Evolutionary conservation across 2,888 invertebrate genomes (phyloP).

Genomic region (Dryocosmus kuriphilus): DNA sequence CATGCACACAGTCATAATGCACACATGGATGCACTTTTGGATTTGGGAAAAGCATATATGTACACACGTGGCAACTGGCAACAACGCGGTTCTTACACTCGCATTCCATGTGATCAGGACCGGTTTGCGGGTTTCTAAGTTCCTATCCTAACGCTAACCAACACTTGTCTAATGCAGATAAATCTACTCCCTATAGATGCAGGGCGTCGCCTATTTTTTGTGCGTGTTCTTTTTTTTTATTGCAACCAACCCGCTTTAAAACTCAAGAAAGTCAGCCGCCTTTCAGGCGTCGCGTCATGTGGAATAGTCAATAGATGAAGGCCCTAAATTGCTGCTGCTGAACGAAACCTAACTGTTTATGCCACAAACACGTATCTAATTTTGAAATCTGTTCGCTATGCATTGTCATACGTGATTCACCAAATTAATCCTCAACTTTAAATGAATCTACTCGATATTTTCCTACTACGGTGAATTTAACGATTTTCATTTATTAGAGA

Average conservation of each 20-base stretch:
- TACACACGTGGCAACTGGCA: slow-evolving; percentile 29
- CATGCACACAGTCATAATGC: slow-evolving; percentile 3
- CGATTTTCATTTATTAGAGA: background rate
- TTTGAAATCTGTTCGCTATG: background rate
- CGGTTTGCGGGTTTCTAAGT: slow-evolving; percentile 22
- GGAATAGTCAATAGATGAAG: slow-evolving; percentile 1
- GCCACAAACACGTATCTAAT: slow-evolving; percentile 15
- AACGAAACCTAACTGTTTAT: slow-evolving; percentile 12
- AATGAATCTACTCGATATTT: background rate
- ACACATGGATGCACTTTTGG: slow-evolving; percentile 18
- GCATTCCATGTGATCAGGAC: slow-evolving; percentile 20
- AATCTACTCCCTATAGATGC: slow-evolving; percentile 5
- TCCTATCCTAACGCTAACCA: slow-evolving; percentile 12
- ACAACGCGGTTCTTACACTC: slow-evolving; percentile 18
- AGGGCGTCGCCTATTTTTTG: slow-evolving; percentile 13
- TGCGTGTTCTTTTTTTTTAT: slow-evolving; percentile 16
- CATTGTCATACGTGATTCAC: slow-evolving; percentile 5
- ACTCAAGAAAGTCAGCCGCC: slow-evolving; percentile 8
- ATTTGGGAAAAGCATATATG: slow-evolving; percentile 28
- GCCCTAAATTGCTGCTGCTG: slow-evolving; percentile 6
- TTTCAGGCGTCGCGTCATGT: slow-evolving; percentile 8
- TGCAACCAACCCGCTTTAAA: slow-evolving; percentile 9
- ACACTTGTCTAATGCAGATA: slow-evolving; percentile 11
- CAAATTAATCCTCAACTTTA: background rate
- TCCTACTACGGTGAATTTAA: background rate